These are phyloP conservation scores for Drosophila sp. DNA, from an alignment of 1,140 invertebrate genomes.

Conservation along the genomic window DNA sequence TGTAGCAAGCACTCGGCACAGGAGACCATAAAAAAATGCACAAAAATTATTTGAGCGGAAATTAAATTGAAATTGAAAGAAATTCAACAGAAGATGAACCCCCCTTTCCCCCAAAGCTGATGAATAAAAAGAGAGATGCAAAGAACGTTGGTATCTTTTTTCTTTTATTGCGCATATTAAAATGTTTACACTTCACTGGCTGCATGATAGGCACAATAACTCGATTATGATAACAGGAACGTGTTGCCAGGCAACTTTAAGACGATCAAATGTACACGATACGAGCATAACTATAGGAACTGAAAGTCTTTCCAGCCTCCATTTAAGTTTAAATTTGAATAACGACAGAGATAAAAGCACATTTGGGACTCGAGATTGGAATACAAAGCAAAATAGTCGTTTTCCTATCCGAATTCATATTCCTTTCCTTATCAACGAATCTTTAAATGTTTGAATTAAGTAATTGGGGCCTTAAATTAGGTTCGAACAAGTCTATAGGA, in stretches of 20 bases:
- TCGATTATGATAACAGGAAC: conserved; percentile 69
- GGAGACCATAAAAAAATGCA: conserved; percentile 28
- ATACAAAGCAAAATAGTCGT: too few relatives aligned
- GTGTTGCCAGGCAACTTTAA: conserved; percentile 30
- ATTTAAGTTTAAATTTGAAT: too few relatives aligned
- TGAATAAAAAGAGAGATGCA: too few relatives aligned
- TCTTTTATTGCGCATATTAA: conserved; percentile 76
- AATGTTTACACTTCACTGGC: conserved; percentile 74
- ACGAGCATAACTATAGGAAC: not conserved
- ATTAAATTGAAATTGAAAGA: conserved; percentile 59
- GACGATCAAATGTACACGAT: not conserved
- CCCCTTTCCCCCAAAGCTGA: not conserved
- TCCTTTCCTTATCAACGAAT: too few relatives aligned
- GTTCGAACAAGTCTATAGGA: too few relatives aligned
- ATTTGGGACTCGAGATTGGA: too few relatives aligned
- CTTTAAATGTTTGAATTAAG: too few relatives aligned
- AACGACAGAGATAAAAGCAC: too few relatives aligned
- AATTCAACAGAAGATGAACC: conserved; percentile 61
- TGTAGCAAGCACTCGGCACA: conserved; percentile 38
- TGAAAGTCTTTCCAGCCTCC: not conserved
- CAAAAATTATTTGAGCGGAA: conserved; percentile 72
- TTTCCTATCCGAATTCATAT: too few relatives aligned
- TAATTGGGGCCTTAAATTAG: too few relatives aligned
- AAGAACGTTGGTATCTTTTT: conserved; percentile 29
- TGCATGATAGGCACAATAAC: conserved; percentile 60